Conservation (phyloP, 2,888 invertebrate genomes). For the Diarsia dahlii region DNA sequence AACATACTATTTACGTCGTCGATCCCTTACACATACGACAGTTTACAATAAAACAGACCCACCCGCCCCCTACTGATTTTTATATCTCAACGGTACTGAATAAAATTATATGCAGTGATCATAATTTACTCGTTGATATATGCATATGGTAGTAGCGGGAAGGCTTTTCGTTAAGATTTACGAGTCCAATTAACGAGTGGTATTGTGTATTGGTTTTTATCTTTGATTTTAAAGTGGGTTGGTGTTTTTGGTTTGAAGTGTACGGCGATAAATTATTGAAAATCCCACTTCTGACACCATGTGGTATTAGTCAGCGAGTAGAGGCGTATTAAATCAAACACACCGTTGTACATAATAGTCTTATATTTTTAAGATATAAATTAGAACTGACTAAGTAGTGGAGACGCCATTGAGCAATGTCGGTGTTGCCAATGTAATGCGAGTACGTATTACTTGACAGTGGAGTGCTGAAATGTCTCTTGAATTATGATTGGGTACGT, state of each 20-base stretch:
- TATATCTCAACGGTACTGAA: slow-evolving; percentile 86
- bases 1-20: slow-evolving; percentile 76
- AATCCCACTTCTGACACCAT: too few species aligned
- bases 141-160: slow-evolving; percentile 77
- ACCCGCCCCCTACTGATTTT: slow-evolving; percentile 87
- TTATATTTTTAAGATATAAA: too few species aligned
- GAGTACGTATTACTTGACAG: too few species aligned
- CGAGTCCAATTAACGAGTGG: slow-evolving; percentile 61
- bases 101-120: slow-evolving; percentile 86
- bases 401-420: too few species aligned
- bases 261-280: slow-evolving; percentile 1
- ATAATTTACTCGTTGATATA: slow-evolving; percentile 87
- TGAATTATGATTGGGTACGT: not conserved
- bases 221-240: slow-evolving; percentile 52
- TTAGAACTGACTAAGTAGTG: too few species aligned
- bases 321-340: too few species aligned
- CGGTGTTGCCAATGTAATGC: too few species aligned
- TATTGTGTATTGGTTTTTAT: slow-evolving; percentile 60
- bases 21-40: slow-evolving; percentile 72
- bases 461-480: not conserved
- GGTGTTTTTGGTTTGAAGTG: slow-evolving; percentile 18
- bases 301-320: too few species aligned
- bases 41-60: slow-evolving; percentile 80
- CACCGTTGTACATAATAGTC: too few species aligned
- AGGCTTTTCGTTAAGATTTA: slow-evolving; percentile 67